Evolutionary conservation across 2,797 vertebrate genomes (phyloP).

Genomic region (Champsocephalus esox): DNA sequence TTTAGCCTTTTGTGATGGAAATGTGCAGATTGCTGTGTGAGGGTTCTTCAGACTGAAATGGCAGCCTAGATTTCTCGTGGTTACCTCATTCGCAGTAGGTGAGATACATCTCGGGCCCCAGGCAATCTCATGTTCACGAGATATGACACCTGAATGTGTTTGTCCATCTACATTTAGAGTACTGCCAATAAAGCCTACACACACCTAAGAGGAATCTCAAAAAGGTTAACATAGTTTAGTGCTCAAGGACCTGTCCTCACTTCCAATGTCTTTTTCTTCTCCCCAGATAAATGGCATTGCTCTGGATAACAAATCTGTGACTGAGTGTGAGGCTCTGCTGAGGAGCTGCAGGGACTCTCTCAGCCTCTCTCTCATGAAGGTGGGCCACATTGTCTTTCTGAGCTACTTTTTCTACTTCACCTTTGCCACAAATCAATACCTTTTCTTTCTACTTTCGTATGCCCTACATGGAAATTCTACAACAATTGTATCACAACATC

Average conservation of each 20-base stretch:
- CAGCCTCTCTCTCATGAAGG: constrained; percentile 97
- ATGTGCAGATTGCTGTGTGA: constrained; percentile 51
- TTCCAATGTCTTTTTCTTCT: constrained; percentile 50
- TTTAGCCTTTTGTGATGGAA: constrained; percentile 60
- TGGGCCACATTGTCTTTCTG: constrained; percentile 71
- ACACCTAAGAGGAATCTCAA: constrained; percentile 29
- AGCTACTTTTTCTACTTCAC: constrained; percentile 25
- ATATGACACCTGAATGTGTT: constrained; percentile 49
- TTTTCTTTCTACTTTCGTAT: constrained; percentile 43
- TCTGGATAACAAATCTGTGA: constrained; percentile 98
- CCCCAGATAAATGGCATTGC: constrained; percentile 96
- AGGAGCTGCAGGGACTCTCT: constrained; percentile 94
- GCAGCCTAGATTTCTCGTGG: constrained; percentile 67
- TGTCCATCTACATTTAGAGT: constrained; percentile 30
- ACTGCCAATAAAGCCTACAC: constrained; percentile 1
- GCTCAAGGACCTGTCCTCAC: constrained; percentile 60
- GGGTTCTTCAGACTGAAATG: constrained; percentile 52
- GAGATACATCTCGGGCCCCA: constrained; percentile 20
- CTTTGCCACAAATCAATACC: constrained; percentile 8
- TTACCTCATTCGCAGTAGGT: constrained; percentile 23
- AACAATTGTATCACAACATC: constrained; percentile 1
- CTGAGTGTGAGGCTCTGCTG: constrained; percentile 95
- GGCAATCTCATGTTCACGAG: constrained; percentile 20
- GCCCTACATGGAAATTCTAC: constrained; percentile 37
- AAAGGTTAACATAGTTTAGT: constrained; percentile 18